Percentiles rank a stretch among this genome's conserved stretches.
Evolutionary conservation across 1,140 invertebrate species (phyloP).

Genomic region (Drosophila varians): DNA sequence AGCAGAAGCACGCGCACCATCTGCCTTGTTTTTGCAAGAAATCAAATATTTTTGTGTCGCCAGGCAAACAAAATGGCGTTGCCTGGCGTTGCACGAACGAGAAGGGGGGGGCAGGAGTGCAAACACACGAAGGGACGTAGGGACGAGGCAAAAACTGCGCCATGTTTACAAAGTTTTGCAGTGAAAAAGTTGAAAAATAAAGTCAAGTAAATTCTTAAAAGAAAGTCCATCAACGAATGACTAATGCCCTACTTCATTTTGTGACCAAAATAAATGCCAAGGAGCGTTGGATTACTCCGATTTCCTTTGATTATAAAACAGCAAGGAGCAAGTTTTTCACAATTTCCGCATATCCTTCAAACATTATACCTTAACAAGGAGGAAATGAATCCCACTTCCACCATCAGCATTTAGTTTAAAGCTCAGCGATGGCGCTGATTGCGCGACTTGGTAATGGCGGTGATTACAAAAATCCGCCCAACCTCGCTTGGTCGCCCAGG

Average conservation of each 20-base stretch:
- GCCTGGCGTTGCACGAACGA: slow-evolving; percentile 44
- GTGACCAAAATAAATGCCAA: neutral
- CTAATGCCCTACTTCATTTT: slow-evolving; percentile 19
- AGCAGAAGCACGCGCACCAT: slow-evolving; percentile 25
- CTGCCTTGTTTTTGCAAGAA: slow-evolving; percentile 76
- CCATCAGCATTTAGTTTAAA: slow-evolving; percentile 60
- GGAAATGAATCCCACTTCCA: slow-evolving; percentile 27
- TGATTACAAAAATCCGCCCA: slow-evolving; percentile 70
- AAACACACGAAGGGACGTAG: slow-evolving; percentile 53
- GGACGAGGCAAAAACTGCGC: slow-evolving; percentile 46
- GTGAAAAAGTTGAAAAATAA: slow-evolving; percentile 53
- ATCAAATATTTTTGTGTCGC: slow-evolving; percentile 82
- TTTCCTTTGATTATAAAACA: slow-evolving; percentile 23
- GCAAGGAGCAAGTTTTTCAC: slow-evolving; percentile 11
- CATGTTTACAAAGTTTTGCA: slow-evolving; percentile 69
- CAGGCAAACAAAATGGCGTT: slow-evolving; percentile 80
- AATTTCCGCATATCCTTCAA: slow-evolving; percentile 34
- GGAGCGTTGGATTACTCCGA: neutral
- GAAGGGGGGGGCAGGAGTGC: slow-evolving; percentile 21
- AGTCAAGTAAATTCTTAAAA: slow-evolving; percentile 21
- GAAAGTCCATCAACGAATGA: slow-evolving; percentile 7
- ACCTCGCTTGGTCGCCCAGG: neutral
- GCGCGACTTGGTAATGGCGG: slow-evolving; percentile 75
- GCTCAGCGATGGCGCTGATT: slow-evolving; percentile 66
- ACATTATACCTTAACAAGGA: slow-evolving; percentile 8